Evolutionary conservation across 1,140 invertebrate species (phyloP).

Genomic region (Lepidotrigona ventralis): DNA sequence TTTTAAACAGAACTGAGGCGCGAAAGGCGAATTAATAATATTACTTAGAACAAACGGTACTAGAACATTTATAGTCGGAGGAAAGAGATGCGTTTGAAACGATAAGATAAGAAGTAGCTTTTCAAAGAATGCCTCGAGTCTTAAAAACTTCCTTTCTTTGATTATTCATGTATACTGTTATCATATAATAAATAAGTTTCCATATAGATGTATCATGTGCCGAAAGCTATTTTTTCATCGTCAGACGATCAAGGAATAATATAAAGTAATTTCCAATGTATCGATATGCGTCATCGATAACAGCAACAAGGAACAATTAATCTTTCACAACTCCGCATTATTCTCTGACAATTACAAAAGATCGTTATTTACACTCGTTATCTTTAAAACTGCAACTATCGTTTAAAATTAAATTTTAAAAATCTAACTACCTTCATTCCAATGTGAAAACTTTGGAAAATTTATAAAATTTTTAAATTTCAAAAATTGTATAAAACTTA

Average conservation of each 20-base stretch:
- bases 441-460: no score
- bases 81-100: not conserved
- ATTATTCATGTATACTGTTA: not conserved
- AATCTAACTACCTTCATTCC: no score
- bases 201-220: not conserved
- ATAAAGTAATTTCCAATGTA: not conserved
- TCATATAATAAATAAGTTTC: not conserved
- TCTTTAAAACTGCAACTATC: no score
- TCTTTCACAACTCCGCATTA: not conserved
- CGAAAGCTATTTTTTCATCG: not conserved
- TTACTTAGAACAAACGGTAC: not conserved
- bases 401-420: no score
- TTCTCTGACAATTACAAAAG: not conserved
- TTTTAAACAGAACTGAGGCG: not conserved
- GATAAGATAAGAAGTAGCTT: conserved; percentile 18
- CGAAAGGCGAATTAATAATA: not conserved
- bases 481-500: no score
- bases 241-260: not conserved
- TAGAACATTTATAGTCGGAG: conserved; percentile 23
- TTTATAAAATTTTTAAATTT: no score
- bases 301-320: not conserved
- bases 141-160: no score
- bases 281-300: conserved; percentile 24
- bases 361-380: no score
- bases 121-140: not conserved